Conservation (phyloP, 92 coral and sea anemone genomes). For the Diadumene lineata region DNA sequence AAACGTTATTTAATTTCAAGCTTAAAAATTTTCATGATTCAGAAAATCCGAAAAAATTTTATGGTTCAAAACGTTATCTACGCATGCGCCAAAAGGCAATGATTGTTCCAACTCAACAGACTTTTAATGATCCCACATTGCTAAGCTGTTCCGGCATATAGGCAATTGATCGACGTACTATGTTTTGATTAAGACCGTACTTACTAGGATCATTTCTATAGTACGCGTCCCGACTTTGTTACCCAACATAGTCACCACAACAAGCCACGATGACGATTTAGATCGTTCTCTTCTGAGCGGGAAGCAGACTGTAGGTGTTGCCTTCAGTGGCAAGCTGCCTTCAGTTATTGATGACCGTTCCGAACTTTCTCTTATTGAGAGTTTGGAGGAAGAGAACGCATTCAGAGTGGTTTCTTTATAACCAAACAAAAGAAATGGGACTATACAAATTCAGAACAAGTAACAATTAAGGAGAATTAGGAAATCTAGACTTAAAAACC, state of each 20-base stretch:
- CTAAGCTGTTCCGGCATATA: background rate
- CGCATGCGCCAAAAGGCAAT: background rate
- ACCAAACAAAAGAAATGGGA: background rate
- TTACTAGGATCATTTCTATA: slow-evolving; percentile 87
- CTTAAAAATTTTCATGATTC: too few species aligned
- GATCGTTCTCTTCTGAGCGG: slow-evolving; percentile 66
- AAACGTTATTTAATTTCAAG: too few species aligned
- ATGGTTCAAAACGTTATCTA: background rate
- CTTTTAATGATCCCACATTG: background rate
- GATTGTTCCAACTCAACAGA: background rate
- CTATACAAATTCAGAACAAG: too few species aligned
- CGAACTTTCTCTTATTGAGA: slow-evolving; percentile 37
- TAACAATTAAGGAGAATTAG: too few species aligned
- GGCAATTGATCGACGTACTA: background rate
- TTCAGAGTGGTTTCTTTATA: slow-evolving; percentile 58
- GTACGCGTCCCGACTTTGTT: slow-evolving; percentile 89
- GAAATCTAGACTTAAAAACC: too few species aligned
- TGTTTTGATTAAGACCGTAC: slow-evolving; percentile 60
- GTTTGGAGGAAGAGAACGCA: slow-evolving; percentile 65
- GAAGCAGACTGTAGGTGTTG: slow-evolving; percentile 51
- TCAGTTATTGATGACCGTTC: slow-evolving; percentile 77
- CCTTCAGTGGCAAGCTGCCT: slow-evolving; percentile 54
- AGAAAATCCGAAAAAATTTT: too few species aligned
- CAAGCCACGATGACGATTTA: slow-evolving; percentile 45
- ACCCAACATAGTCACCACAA: slow-evolving; percentile 50